Conservation (phyloP, 2,888 invertebrate species). For the Polyommatus icarus region DNA sequence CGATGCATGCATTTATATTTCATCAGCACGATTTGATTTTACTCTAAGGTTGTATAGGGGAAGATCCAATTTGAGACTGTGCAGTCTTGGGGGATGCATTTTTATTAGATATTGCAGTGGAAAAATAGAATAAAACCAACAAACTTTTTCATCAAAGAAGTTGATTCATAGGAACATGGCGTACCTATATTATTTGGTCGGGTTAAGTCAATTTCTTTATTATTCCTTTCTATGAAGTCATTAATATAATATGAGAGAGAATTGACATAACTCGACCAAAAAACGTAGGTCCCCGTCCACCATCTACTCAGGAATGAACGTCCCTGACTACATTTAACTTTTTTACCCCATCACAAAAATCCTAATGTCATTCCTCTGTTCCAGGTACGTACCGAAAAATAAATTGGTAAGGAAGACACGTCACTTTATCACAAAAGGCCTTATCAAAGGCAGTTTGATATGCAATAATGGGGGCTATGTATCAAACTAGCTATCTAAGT, state of each 20-base stretch:
- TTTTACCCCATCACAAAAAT: neutral
- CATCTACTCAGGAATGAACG: too few species aligned
- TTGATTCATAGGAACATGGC: neutral
- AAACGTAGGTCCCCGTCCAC: too few species aligned
- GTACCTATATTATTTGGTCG: too few species aligned
- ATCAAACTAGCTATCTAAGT: conserved; percentile 79
- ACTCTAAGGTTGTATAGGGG: conserved; percentile 12
- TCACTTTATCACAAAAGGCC: conserved; percentile 57
- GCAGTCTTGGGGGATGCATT: neutral
- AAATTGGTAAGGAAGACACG: conserved; percentile 37
- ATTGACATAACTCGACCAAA: too few species aligned
- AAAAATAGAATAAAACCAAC: neutral
- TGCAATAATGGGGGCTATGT: conserved; percentile 76
- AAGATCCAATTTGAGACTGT: neutral
- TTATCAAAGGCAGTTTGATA: conserved; percentile 73
- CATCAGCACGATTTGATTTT: conserved; percentile 10
- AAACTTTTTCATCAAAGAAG: neutral
- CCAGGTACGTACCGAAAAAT: conserved; percentile 52
- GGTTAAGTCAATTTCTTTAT: too few species aligned
- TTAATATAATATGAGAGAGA: too few species aligned
- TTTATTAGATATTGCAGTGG: neutral
- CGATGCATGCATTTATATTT: conserved; percentile 38
- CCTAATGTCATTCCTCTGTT: conserved; percentile 44
- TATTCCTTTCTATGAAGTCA: too few species aligned
- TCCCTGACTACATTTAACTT: neutral